These are phyloP conservation scores for Prunella fulvescens DNA, from an alignment of 2,113 vertebrate genomes.

Conservation along the genomic window DNA sequence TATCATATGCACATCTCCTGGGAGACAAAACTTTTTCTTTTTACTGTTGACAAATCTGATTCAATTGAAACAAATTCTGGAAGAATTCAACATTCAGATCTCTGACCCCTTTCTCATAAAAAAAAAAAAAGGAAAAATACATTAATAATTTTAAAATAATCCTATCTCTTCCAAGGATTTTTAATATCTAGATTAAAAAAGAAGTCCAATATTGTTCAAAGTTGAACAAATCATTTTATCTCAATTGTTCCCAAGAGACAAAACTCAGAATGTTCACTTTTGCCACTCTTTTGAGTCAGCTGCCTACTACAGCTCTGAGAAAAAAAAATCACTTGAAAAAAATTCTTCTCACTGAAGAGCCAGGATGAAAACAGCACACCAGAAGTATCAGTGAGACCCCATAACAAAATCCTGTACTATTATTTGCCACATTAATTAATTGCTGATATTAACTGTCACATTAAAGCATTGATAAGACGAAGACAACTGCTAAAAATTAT, in stretches of 20 bases:
- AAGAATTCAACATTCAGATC: not conserved
- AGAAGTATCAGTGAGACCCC: not conserved
- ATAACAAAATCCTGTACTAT: not conserved
- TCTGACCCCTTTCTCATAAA: not conserved
- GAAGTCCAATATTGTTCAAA: not conserved
- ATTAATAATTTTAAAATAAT: not conserved
- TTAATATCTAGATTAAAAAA: not conserved
- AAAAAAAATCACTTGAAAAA: not conserved
- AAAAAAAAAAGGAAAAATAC: not conserved
- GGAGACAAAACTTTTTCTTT: constrained; percentile 59
- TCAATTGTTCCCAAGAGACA: not conserved
- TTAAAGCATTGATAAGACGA: not conserved
- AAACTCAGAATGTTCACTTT: not conserved
- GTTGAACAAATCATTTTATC: not conserved
- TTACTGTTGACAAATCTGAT: constrained; percentile 14
- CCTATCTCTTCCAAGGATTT: not conserved
- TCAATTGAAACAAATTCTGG: not conserved
- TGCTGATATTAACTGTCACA: not conserved
- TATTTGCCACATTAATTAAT: not conserved
- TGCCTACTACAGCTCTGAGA: not conserved
- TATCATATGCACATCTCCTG: constrained; percentile 59
- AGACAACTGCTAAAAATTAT: not conserved
- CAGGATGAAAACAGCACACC: not conserved
- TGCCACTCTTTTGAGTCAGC: not conserved
- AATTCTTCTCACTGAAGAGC: not conserved